phyloP scores from a whole-genome alignment of 1,140 invertebrate genomes.

The Rhizoglyphus robini region DNA sequence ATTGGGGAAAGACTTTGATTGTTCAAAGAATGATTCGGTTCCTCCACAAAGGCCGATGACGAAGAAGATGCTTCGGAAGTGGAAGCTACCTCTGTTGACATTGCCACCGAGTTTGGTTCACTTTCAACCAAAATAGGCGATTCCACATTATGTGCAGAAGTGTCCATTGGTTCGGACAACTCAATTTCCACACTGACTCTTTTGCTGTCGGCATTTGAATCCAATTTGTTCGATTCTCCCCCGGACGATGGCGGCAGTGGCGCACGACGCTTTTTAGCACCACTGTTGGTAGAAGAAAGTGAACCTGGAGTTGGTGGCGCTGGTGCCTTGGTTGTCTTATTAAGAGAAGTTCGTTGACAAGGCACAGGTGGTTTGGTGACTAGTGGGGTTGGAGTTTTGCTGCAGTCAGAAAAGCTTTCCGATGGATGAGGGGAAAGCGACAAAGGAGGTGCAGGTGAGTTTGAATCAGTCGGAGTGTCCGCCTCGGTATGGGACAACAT shows the following conservation, averaged over 20 bases:
- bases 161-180: neutral
- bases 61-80: neutral
- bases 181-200: too few species aligned
- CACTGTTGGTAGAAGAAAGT: conserved; percentile 25
- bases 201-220: neutral
- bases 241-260: conserved; percentile 26
- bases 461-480: neutral
- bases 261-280: conserved; percentile 29
- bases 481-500: conserved; percentile 7
- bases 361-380: conserved; percentile 22
- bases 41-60: too few species aligned
- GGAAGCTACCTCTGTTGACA: neutral
- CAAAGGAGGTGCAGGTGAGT: neutral
- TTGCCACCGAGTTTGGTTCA: neutral
- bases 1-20: too few species aligned
- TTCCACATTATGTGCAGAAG: too few species aligned
- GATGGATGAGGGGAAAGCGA: neutral
- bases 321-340: conserved; percentile 25
- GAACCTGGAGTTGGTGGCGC: conserved; percentile 38
- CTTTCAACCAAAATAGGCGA: neutral
- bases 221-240: neutral
- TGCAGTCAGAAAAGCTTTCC: neutral
- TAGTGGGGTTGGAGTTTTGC: neutral
- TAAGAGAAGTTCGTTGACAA: neutral
- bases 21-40: too few species aligned